Evolutionary conservation across 2,113 vertebrate species (phyloP).

Genomic region (Cranoglanis bouderius): DNA sequence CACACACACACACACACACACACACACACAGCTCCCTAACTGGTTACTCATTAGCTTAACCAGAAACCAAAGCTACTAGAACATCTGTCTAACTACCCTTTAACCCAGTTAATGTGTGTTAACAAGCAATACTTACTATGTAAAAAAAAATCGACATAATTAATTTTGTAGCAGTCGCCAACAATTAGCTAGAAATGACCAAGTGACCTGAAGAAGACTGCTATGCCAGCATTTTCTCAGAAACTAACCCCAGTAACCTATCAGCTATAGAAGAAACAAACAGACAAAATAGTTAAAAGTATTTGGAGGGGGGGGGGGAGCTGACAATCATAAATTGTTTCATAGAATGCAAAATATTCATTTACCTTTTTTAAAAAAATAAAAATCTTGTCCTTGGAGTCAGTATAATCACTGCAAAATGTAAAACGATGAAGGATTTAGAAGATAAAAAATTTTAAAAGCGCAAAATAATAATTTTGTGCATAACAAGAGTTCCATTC

Average conservation of each 20-base stretch:
- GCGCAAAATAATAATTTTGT: constrained; percentile 28
- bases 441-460: neutral
- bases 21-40: neutral
- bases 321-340: neutral
- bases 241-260: neutral
- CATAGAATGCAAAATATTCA: neutral
- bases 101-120: neutral
- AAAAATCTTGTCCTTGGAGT: neutral
- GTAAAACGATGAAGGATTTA: neutral
- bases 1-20: constrained; percentile 1
- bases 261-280: neutral
- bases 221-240: neutral
- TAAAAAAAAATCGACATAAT: neutral
- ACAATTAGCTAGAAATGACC: neutral
- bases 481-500: constrained; percentile 50
- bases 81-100: neutral
- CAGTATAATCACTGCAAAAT: neutral
- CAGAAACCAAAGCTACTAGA: neutral
- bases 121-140: neutral
- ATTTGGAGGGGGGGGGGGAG: neutral
- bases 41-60: constrained; percentile 19
- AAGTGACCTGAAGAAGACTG: no score
- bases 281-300: neutral
- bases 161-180: neutral
- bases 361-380: constrained; percentile 31